A percentile compares a stretch with the other conserved stretches of the same genome.
Conservation (phyloP, 2,888 invertebrate species). For the Cerceris ruficornis region DNA sequence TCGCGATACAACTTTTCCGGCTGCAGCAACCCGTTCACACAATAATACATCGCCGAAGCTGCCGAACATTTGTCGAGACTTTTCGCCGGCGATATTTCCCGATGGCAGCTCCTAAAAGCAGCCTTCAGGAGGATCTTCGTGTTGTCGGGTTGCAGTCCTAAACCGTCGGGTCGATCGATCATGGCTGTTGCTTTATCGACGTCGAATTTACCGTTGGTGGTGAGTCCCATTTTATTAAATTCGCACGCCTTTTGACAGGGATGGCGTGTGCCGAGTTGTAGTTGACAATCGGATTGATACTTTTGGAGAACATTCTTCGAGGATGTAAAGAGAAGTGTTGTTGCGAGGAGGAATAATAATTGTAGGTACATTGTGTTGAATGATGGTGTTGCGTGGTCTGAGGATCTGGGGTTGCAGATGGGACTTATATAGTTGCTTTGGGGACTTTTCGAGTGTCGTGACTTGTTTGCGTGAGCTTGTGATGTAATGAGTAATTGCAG, state of each 20-base stretch:
- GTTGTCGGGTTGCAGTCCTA: slow-evolving; percentile 7
- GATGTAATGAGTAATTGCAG: no score
- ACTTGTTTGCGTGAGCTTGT: neutral
- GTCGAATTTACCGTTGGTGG: slow-evolving; percentile 22
- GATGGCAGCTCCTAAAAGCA: neutral
- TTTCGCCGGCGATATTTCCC: slow-evolving; percentile 1
- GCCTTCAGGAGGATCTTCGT: neutral
- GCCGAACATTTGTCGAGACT: neutral
- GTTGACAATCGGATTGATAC: slow-evolving; percentile 14
- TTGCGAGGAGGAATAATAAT: neutral
- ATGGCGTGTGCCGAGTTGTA: neutral
- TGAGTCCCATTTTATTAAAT: neutral
- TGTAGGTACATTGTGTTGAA: neutral
- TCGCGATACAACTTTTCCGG: slow-evolving; percentile 6
- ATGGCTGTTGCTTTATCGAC: slow-evolving; percentile 4
- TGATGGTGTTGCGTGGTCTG: neutral
- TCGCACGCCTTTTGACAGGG: slow-evolving; percentile 14
- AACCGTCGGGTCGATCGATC: slow-evolving; percentile 12
- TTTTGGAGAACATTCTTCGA: neutral
- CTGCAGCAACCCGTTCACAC: neutral
- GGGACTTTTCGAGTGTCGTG: neutral
- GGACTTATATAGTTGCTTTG: neutral
- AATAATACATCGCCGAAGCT: slow-evolving; percentile 6
- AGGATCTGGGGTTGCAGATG: neutral
- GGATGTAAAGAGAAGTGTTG: neutral